Conservation (phyloP, 2,113 vertebrate species). For the Lophura nycthemera region DNA sequence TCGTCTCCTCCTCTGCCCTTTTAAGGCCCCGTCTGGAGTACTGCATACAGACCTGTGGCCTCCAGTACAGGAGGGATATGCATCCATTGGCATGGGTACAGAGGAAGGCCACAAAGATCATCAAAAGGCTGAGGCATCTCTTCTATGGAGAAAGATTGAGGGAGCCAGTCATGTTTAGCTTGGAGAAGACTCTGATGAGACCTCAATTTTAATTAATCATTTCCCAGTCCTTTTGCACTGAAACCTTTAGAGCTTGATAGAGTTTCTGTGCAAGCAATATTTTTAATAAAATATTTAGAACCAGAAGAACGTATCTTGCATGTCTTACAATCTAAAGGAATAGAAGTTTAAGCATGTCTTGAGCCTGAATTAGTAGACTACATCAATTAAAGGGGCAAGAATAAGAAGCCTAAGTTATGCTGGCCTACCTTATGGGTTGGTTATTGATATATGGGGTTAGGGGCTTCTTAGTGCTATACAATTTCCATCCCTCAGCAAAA, state of each 20-base stretch:
- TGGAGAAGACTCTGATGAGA: too few species aligned
- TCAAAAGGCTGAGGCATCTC: too few species aligned
- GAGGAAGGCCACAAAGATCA: too few species aligned
- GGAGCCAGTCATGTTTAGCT: too few species aligned
- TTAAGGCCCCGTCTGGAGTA: too few species aligned
- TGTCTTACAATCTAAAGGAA: not conserved
- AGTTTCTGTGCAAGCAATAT: not conserved
- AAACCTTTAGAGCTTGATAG: not conserved
- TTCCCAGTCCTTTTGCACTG: not conserved
- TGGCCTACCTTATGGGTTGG: not conserved
- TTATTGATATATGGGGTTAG: not conserved
- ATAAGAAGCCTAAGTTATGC: not conserved
- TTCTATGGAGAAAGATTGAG: too few species aligned
- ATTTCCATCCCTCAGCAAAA: not conserved
- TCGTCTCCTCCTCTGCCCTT: too few species aligned
- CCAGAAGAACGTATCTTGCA: not conserved
- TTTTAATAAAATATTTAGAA: not conserved
- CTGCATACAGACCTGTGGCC: too few species aligned
- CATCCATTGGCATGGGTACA: too few species aligned
- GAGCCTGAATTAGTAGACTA: not conserved
- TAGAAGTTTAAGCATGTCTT: not conserved
- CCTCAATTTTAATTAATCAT: not conserved
- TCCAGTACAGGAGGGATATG: too few species aligned
- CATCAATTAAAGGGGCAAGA: not conserved
- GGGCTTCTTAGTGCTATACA: not conserved